Conservation (phyloP, 2,888 invertebrate species). For the Epirrhoe tristata region DNA sequence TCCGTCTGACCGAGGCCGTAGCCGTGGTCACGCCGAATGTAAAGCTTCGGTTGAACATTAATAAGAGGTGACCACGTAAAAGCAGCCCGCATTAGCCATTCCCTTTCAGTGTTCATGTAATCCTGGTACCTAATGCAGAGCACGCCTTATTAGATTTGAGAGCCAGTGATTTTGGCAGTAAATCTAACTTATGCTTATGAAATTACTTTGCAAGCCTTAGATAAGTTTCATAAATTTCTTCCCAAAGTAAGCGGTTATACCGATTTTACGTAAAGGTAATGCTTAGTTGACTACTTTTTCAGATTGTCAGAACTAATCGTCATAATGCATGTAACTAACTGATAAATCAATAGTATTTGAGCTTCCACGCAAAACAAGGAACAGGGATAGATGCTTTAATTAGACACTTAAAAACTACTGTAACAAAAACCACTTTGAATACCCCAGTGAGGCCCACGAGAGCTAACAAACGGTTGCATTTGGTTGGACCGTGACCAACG, state of each 20-base stretch:
- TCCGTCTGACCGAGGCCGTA: neutral
- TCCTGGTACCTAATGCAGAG: conserved; percentile 35
- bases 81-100: conserved; percentile 40
- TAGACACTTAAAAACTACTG: conserved; percentile 3
- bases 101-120: conserved; percentile 37
- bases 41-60: conserved; percentile 9
- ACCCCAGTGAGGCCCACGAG: conserved; percentile 1
- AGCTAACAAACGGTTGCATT: conserved; percentile 29
- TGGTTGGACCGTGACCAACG: conserved; percentile 35
- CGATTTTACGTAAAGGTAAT: too few relatives aligned
- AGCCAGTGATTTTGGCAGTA: conserved; percentile 14
- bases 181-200: conserved; percentile 13
- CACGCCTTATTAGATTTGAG: conserved; percentile 30
- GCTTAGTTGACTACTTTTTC: too few relatives aligned
- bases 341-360: neutral
- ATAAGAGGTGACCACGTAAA: conserved; percentile 40
- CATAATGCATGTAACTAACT: too few relatives aligned
- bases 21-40: conserved; percentile 1
- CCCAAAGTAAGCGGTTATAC: too few relatives aligned
- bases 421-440: conserved; percentile 17
- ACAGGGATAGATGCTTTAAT: conserved; percentile 1
- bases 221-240: too few relatives aligned
- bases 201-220: conserved; percentile 19
- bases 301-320: too few relatives aligned
- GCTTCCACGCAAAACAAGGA: neutral